Evolutionary conservation across 2,113 vertebrate species (phyloP), one percentile per base, ranked within the genome.

Genomic region (Steatornis caripensis): DNA sequence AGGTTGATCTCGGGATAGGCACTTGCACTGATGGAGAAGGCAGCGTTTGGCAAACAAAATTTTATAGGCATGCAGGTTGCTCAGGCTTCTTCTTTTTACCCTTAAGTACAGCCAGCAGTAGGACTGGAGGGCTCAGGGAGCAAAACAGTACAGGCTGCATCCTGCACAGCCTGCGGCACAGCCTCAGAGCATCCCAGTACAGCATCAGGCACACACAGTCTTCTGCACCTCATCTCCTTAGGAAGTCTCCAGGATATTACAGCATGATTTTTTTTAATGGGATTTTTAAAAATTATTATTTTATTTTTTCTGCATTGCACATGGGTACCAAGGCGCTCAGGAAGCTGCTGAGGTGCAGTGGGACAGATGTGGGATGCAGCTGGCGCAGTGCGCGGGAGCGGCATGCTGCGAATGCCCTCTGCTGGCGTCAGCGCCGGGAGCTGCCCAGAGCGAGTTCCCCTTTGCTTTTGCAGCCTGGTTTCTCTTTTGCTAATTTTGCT

Each of bases 341-440:
- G 17, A 41, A 15, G 48, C n/a, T 20, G 49, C 11, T 12, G 77
- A 43, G 55, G 57, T 6, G 15, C 26, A 49, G 43, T 4, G 41
- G 58, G 70, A 49, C 48, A 24, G 48, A 4, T 70, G 27, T 16
- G 65, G 83, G 82, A 15, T 36, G 68, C 12, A 12, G n/a, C 41
- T 43, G 41, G 41, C 41, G 41, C 41, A 15, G n/a, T 49, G 53
- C 2, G 4, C 13, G 4, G 57, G 13, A 80, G 27, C 8, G 1
- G 15, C 1, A 21, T 57, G 80, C 65, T 49, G 81, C 2, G 30
- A 79, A 81, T 76, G 90, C 96, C 93, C 93, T 89, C 92, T 97
- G 74, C 81, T 23, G 91, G 81, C 39, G 2, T 43, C 17, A 1
- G 53, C 0, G 0, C 60, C 1, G 0, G 66, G 36, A 72, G 66